Base-by-base conservation (phyloP, 2,888 invertebrate genomes). In the Acleris laterana region DNA sequence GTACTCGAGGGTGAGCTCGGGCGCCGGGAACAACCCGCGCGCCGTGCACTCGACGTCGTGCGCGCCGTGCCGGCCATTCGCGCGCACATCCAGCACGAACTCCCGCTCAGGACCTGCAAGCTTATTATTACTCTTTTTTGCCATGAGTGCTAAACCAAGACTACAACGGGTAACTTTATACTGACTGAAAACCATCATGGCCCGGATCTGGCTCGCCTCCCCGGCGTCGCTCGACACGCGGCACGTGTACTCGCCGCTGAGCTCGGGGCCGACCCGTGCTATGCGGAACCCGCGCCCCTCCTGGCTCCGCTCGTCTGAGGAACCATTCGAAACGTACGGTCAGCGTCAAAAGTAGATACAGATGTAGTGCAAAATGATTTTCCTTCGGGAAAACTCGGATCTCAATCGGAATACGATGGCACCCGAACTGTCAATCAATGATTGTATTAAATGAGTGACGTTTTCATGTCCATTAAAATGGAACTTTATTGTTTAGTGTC, bases 211-310 rank as follows among this genome's bases (percentile, higher is more conserved):
- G n/a, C 49, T 63, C 11, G 56, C 70, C 22, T 68, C 67, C 13
- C 32, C 55, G 16, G 73, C 72, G 20, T 73, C 71, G 20, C 71
- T 72, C 16, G 62, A 56, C 16, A 82, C 71, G 19, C 73, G 69
- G 67, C 83, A 83, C 1, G 81, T 78, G 72, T 83, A 83, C 7
- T 81, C 75, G 6, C 83, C 83, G 56, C 78, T 82, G 42, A 81
- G 64, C 19, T 75, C 75, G 2, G 79, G 77, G 1, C 62, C 63
- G 13, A 77, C 65, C 5, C 70, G 60, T 38, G 74, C 38, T 32
- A 80, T 66, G 5, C 75, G 74, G 1, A 82, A 59, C 25, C 72
- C 69, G 1, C 70, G 67, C 20, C 58, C 55, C 50, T 71, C 51
- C 11, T 69, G 62, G 42, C 53, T 42, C 13, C 63, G 46, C 20